Evolutionary conservation across 2,888 invertebrate species (phyloP).

Genomic region (Cerastoderma edule): DNA sequence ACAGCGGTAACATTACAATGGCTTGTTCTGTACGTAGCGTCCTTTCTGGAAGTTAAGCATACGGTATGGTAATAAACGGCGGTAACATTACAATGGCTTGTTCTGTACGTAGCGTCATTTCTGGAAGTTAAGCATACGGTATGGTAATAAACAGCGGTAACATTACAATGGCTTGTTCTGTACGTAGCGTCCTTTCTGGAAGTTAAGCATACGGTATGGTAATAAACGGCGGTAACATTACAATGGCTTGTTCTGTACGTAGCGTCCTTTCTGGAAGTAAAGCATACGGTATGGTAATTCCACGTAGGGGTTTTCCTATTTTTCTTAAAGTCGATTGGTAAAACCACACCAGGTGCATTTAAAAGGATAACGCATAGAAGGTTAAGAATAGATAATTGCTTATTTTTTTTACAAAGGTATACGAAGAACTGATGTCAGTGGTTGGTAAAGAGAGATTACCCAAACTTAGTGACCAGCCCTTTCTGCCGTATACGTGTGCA

Average conservation of each 20-base stretch:
- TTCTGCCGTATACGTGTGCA: conserved; percentile 74
- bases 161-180: conserved; percentile 72
- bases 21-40: too few species aligned
- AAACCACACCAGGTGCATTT: too few species aligned
- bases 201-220: conserved; percentile 63
- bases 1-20: too few species aligned
- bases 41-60: conserved; percentile 70
- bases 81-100: conserved; percentile 69
- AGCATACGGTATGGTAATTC: conserved; percentile 51
- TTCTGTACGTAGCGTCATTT: conserved; percentile 71
- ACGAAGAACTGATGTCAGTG: conserved; percentile 70
- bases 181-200: conserved; percentile 73
- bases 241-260: conserved; percentile 75
- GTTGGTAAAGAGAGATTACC: conserved; percentile 73
- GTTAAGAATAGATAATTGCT: too few species aligned
- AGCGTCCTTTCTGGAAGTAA: conserved; percentile 70
- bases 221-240: conserved; percentile 55
- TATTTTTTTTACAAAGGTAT: conserved; percentile 45
- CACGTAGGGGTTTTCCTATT: too few species aligned
- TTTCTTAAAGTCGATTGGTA: too few species aligned
- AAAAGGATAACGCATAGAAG: too few species aligned
- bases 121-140: conserved; percentile 72
- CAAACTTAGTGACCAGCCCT: conserved; percentile 69
- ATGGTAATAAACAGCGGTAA: too few species aligned
- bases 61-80: conserved; percentile 63